Conservation (phyloP, 37 sponge, comb jelly and placozoan genomes). For the Axinella damicornis region DNA sequence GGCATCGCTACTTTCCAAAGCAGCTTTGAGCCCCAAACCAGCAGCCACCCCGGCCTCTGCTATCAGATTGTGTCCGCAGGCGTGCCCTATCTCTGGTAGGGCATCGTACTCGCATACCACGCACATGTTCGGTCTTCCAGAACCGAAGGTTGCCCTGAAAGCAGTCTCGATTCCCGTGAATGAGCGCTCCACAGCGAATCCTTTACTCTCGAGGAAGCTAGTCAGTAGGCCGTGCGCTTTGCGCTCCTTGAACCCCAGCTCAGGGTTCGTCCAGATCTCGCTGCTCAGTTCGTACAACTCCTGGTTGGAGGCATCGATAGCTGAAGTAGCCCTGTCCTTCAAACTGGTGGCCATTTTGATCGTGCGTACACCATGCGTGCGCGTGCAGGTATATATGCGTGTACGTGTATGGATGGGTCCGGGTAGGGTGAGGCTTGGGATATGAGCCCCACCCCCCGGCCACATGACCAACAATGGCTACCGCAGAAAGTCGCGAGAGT, state of each 20-base stretch:
- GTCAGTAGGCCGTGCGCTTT: conserved; percentile 62
- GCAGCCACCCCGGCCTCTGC: conserved; percentile 88
- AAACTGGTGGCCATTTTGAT: not conserved
- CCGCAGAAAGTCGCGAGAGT: too few relatives aligned
- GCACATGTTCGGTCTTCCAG: conserved; percentile 70
- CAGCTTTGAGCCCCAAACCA: conserved; percentile 79
- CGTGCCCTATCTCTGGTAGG: conserved; percentile 89
- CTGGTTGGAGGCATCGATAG: not conserved
- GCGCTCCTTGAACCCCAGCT: conserved; percentile 51
- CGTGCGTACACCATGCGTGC: too few relatives aligned
- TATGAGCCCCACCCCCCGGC: too few relatives aligned
- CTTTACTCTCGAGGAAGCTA: conserved; percentile 65
- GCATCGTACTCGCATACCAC: conserved; percentile 93
- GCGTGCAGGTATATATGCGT: too few relatives aligned
- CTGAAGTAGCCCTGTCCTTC: too few relatives aligned
- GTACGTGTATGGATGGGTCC: too few relatives aligned
- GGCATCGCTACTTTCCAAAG: conserved; percentile 40
- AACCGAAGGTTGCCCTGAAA: conserved; percentile 81
- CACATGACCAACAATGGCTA: not conserved
- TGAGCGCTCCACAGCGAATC: conserved; percentile 69
- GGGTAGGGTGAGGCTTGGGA: too few relatives aligned
- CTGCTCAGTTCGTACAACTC: not conserved
- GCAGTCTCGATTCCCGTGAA: conserved; percentile 75
- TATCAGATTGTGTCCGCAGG: conserved; percentile 93
- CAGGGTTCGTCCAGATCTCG: conserved; percentile 18